These are phyloP conservation scores for Plusia festucae DNA, from an alignment of 2,888 invertebrate genomes.

Conservation along the genomic window DNA sequence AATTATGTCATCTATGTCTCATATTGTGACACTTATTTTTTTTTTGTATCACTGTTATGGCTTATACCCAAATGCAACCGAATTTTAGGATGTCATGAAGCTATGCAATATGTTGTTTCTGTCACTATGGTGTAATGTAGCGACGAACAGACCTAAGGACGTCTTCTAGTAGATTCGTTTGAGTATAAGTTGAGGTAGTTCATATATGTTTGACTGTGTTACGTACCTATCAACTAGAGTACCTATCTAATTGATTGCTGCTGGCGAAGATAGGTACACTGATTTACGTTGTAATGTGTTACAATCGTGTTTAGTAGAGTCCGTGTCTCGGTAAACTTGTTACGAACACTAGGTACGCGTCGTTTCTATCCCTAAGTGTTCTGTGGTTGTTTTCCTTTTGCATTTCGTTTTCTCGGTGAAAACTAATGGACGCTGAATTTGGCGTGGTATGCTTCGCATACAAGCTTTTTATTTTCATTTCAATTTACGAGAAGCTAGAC, in stretches of 20 bases:
- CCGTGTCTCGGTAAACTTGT: not conserved
- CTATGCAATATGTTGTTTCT: too few species aligned
- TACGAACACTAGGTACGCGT: not conserved
- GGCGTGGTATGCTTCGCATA: conserved; percentile 9
- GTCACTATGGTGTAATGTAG: too few species aligned
- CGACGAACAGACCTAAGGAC: too few species aligned
- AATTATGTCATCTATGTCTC: too few species aligned
- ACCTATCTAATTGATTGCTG: too few species aligned
- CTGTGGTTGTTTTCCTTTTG: conserved; percentile 9
- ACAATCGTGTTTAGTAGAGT: not conserved
- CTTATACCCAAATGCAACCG: not conserved
- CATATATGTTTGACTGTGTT: too few species aligned
- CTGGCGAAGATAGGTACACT: too few species aligned
- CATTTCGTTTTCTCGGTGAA: conserved; percentile 15
- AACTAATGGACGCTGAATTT: conserved; percentile 21
- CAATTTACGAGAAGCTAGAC: conserved; percentile 8
- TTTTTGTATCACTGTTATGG: not conserved
- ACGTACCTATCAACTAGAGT: too few species aligned
- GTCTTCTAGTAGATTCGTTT: too few species aligned
- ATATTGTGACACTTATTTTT: too few species aligned
- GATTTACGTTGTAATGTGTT: not conserved
- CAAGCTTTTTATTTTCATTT: conserved; percentile 18
- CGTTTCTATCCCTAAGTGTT: not conserved
- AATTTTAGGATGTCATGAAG: not conserved
- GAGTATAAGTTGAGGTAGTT: too few species aligned